Conservation (phyloP, 2,888 invertebrate genomes). For the Ectobius pallidus region DNA sequence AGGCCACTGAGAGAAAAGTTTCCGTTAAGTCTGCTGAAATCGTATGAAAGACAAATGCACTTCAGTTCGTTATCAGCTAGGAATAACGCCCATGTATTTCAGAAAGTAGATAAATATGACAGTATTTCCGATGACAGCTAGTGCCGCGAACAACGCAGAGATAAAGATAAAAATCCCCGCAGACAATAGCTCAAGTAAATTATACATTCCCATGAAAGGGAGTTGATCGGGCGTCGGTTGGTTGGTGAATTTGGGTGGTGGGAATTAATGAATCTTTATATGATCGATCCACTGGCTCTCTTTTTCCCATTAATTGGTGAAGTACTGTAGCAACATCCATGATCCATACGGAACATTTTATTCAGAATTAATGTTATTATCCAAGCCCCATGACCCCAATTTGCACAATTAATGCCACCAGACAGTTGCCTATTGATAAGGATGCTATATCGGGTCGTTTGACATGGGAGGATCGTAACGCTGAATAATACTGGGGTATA, state of each 20-base stretch:
- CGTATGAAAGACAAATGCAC: not conserved
- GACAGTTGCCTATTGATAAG: constrained; percentile 14
- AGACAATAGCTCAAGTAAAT: not conserved
- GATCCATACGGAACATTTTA: not conserved
- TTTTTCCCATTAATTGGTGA: not conserved
- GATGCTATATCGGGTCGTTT: not conserved
- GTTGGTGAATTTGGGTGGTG: too few species aligned
- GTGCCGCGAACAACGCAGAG: not conserved
- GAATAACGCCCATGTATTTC: not conserved
- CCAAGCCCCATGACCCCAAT: not conserved
- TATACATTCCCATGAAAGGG: not conserved
- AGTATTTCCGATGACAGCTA: not conserved
- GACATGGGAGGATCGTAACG: not conserved
- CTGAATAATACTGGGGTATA: not conserved
- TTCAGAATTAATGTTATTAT: not conserved
- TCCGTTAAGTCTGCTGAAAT: not conserved
- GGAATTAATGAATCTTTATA: not conserved
- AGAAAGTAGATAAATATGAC: not conserved
- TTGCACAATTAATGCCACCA: not conserved
- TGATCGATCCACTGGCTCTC: not conserved
- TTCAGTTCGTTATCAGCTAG: not conserved
- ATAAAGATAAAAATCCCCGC: not conserved
- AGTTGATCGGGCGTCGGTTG: too few species aligned
- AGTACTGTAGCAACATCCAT: not conserved
- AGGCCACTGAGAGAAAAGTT: not conserved